phyloP scores from a whole-genome alignment of 2,113 vertebrate species.

The Orcinus orca region DNA sequence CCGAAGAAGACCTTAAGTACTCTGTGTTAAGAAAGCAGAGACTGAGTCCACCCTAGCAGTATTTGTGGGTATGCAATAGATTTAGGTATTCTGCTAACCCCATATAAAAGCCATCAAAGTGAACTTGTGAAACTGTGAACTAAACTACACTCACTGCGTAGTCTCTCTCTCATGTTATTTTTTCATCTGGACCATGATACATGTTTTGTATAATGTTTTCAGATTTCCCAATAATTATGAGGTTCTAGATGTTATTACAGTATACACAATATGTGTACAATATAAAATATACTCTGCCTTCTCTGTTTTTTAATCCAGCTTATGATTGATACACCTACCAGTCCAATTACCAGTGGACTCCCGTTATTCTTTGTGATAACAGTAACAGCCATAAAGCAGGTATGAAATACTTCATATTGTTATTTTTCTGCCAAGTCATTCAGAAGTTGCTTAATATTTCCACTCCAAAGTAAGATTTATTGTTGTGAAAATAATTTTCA shows the following conservation, averaged over 20 bases:
- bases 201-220: neutral
- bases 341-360: conserved; percentile 97
- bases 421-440: neutral
- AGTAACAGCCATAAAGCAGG: conserved; percentile 99
- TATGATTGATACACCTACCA: conserved; percentile 99
- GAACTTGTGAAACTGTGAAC: neutral
- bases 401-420: conserved; percentile 76
- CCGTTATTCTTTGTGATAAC: conserved; percentile 99
- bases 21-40: neutral
- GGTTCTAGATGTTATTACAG: conserved; percentile 14
- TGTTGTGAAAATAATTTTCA: conserved; percentile 31
- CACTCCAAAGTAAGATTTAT: neutral
- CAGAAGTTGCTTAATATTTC: conserved; percentile 45
- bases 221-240: neutral
- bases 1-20: neutral
- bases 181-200: neutral
- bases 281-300: conserved; percentile 49
- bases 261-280: neutral
- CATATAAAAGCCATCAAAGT: neutral
- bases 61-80: neutral
- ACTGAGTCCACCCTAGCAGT: neutral
- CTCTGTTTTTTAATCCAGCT: conserved; percentile 84
- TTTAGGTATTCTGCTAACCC: neutral
- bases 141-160: neutral
- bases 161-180: neutral